Conservation (phyloP, 2,888 invertebrate species). For the Phyto melanocephala region DNA sequence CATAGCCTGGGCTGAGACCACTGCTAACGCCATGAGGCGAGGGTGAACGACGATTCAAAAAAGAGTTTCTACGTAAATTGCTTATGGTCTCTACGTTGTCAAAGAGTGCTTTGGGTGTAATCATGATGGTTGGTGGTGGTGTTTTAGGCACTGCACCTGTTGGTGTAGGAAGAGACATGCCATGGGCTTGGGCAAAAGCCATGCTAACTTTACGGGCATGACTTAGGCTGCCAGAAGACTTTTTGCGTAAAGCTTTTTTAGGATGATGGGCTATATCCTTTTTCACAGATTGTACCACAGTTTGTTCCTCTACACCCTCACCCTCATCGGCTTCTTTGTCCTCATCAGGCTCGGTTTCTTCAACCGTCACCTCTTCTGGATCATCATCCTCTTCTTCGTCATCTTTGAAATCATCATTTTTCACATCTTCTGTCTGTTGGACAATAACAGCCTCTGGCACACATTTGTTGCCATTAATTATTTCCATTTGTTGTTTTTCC, state of each 20-base stretch:
- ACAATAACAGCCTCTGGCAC: background rate
- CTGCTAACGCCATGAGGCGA: constrained; percentile 77
- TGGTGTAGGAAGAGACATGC: constrained; percentile 67
- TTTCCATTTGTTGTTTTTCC: constrained; percentile 61
- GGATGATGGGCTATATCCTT: background rate
- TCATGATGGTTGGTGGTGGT: constrained; percentile 63
- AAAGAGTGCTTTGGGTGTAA: constrained; percentile 52
- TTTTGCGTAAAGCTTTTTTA: constrained; percentile 75
- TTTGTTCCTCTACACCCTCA: constrained; percentile 2
- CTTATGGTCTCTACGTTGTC: constrained; percentile 69
- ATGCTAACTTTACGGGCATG: constrained; percentile 76
- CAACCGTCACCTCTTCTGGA: constrained; percentile 13
- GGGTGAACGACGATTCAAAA: constrained; percentile 78
- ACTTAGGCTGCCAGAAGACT: constrained; percentile 74
- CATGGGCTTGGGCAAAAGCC: constrained; percentile 78
- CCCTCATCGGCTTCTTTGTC: constrained; percentile 61
- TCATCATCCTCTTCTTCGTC: constrained; percentile 27
- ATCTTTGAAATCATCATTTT: too few species aligned
- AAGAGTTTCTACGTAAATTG: constrained; percentile 68
- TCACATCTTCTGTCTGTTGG: background rate
- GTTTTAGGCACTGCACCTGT: constrained; percentile 33
- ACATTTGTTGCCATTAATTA: constrained; percentile 57
- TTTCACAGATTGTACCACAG: background rate
- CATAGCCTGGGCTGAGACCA: constrained; percentile 83
- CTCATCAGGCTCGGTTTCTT: constrained; percentile 64